These are phyloP conservation scores for Oscheius sp. DNA, from an alignment of 2,888 invertebrate species.

Conservation along the genomic window DNA sequence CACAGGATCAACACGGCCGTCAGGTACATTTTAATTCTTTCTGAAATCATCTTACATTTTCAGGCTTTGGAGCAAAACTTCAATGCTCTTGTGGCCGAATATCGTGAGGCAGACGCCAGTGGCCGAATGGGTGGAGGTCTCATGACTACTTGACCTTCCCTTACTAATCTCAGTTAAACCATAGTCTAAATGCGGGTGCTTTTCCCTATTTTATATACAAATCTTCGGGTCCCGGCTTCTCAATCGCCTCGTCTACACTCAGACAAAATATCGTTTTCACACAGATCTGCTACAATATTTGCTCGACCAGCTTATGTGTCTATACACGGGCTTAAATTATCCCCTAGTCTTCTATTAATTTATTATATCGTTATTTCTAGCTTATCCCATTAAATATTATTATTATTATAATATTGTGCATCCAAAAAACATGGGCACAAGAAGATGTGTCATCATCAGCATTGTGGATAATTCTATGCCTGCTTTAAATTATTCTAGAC, in stretches of 20 bases:
- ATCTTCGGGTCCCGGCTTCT: slow-evolving; percentile 1
- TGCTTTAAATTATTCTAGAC: slow-evolving; percentile 12
- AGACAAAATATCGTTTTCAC: slow-evolving; percentile 2
- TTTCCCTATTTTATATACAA: neutral
- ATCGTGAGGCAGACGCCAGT: slow-evolving; percentile 39
- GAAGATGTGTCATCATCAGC: slow-evolving; percentile 5
- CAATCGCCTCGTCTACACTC: slow-evolving; percentile 18
- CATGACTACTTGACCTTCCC: slow-evolving; percentile 8
- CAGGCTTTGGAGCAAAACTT: slow-evolving; percentile 64
- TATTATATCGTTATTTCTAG: neutral
- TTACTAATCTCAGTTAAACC: slow-evolving; percentile 11
- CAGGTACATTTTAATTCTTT: slow-evolving; percentile 39
- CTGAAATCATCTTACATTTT: slow-evolving; percentile 14
- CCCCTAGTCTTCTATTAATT: slow-evolving; percentile 1
- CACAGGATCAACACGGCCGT: slow-evolving; percentile 47
- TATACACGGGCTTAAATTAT: slow-evolving; percentile 25
- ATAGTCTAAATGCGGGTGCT: slow-evolving; percentile 22
- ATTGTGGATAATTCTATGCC: slow-evolving; percentile 6
- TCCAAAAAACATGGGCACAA: neutral
- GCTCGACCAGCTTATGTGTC: slow-evolving; percentile 28
- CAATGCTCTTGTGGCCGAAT: slow-evolving; percentile 58
- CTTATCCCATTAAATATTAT: neutral
- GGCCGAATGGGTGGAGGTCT: slow-evolving; percentile 22
- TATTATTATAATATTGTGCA: neutral
- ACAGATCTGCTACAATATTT: slow-evolving; percentile 20